Evolutionary conservation across 2,113 vertebrate genomes (phyloP), one percentile per base, ranked within the genome.

Genomic region (Ophthalmotilapia sp.): DNA sequence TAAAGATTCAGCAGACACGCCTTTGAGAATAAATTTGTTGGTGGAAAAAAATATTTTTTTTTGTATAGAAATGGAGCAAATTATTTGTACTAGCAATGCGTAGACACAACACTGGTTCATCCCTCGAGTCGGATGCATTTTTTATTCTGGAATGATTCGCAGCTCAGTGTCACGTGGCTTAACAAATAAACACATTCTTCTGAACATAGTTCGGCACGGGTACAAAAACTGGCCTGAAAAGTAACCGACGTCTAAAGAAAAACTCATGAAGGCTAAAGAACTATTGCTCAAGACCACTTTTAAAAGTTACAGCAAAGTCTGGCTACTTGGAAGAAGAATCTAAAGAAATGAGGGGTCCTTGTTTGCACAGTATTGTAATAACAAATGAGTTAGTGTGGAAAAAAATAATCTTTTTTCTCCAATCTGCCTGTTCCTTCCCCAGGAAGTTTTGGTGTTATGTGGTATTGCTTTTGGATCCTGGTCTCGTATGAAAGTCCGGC

Each of bases 391-490:
- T 38, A 65, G 19, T 65, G 33, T 65, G 33, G 0, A 38, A 65
- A 65, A 65, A 65, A 65, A 7, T 0, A 7, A 65, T 5, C 2
- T 40, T 55, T 23, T 55, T 85, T 73, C 8, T 15, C 58, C 58
- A 73, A 17, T 26, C 3, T 33, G 23, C 6, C 45, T 26, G 23
- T 40, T 47, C 70, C 23, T 9, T 58, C 29, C 29, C 13, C 92
- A 98, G 99, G 99, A 92, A 97, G 90, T 81, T 99, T 99, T 96
- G 99, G 99, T 70, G 92, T 99, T 90, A 94, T 98, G 89, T 99
- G 99, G 99, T 99, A 99, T 86, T 96, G 98, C 95, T 99, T 99
- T 96, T 99, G 99, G 99, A 95, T 99, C 94, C 95, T 99, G 96
- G 98, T 99, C 93, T 99, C 99, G 6, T 99, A 99, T 13, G 98